A percentile compares a stretch with the other conserved stretches of the same genome.
phyloP scores from a whole-genome alignment of 2,113 vertebrate genomes.

The Piaya cayana region DNA sequence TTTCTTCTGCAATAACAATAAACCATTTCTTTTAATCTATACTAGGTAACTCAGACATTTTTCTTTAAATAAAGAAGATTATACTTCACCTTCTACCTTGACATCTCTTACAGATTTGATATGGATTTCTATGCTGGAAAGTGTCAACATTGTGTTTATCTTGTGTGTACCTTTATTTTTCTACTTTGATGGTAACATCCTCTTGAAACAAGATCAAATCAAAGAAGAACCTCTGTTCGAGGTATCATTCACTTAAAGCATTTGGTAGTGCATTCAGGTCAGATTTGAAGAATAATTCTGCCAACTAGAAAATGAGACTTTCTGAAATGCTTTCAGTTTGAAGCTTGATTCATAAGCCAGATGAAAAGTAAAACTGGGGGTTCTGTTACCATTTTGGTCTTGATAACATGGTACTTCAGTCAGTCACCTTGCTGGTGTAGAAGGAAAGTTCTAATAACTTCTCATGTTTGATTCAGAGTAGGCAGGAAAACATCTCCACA shows the following conservation, averaged over 20 bases:
- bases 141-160: rapidly evolving
- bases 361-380: not conserved
- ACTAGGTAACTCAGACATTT: not conserved
- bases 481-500: not conserved
- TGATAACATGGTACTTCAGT: not conserved
- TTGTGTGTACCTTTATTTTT: not conserved
- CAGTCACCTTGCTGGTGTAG: not conserved
- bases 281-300: not conserved
- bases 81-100: not conserved
- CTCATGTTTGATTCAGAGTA: not conserved
- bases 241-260: not conserved
- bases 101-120: not conserved
- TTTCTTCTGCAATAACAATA: not conserved
- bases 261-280: not conserved
- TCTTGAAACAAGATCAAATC: not conserved
- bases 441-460: not conserved
- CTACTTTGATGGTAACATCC: not conserved
- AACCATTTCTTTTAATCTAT: not conserved
- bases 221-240: not conserved
- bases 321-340: not conserved
- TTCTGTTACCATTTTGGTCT: not conserved
- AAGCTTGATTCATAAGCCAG: not conserved
- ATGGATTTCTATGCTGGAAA: not conserved
- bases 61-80: not conserved
- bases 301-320: not conserved